A percentile compares a stretch with the other conserved stretches of the same genome.
Evolutionary conservation across 2,797 vertebrate genomes (phyloP).

Genomic region (Manis javanica): DNA sequence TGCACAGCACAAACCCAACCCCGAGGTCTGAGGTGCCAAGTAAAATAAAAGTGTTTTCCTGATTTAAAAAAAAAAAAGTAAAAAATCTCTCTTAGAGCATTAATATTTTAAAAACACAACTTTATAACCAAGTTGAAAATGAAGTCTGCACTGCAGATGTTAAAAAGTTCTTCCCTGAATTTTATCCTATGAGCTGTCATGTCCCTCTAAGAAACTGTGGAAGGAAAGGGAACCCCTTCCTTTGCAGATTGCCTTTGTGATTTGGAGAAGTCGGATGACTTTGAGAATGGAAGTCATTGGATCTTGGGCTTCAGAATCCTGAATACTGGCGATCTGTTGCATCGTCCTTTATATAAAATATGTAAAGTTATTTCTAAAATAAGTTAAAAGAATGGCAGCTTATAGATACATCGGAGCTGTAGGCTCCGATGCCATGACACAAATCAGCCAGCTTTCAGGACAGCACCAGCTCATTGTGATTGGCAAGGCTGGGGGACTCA

Average conservation of each 20-base stretch:
- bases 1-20: not conserved
- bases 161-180: not conserved
- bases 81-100: not conserved
- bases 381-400: constrained; percentile 13
- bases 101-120: constrained; percentile 1
- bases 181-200: not conserved
- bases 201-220: not conserved
- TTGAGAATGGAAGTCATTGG: not conserved
- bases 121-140: constrained; percentile 37
- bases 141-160: not conserved
- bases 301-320: not conserved
- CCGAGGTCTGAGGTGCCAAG: not conserved
- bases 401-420: not conserved
- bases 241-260: not conserved
- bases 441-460: not conserved
- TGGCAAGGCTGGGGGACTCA: not conserved
- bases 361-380: constrained; percentile 43
- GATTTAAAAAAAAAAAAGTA: not conserved
- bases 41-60: constrained; percentile 24
- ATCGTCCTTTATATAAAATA: not conserved
- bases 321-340: not conserved
- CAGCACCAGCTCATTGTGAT: not conserved
- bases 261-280: not conserved
- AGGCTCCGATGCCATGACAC: not conserved
- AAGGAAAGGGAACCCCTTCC: not conserved